phyloP scores from a whole-genome alignment of 2,797 vertebrate species.

The Uromys caudimaculatus region DNA sequence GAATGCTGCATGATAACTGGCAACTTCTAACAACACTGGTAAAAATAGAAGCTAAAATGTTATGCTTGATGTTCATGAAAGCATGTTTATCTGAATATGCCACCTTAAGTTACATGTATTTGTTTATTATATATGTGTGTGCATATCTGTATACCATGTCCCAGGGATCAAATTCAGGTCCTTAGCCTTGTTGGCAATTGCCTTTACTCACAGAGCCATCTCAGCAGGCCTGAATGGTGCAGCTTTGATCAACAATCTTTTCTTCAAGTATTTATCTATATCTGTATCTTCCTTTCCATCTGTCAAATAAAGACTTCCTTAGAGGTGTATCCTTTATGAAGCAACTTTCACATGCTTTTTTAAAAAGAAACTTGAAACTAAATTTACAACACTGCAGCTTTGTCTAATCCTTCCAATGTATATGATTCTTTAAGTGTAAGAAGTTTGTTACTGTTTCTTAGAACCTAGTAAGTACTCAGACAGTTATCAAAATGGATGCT shows the following conservation, averaged over 20 bases:
- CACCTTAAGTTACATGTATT: not conserved
- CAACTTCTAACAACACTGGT: conserved; percentile 36
- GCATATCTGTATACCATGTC: not conserved
- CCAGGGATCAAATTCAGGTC: not conserved
- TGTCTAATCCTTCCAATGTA: not conserved
- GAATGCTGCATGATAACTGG: not conserved
- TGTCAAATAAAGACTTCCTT: not conserved
- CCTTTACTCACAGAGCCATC: not conserved
- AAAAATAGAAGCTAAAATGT: conserved; percentile 53
- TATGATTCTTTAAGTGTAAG: conserved; percentile 35
- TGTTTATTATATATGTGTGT: not conserved
- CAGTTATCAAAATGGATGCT: conserved; percentile 20
- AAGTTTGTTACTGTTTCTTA: conserved; percentile 28
- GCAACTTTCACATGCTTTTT: not conserved
- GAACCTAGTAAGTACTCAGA: not conserved
- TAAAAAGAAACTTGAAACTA: conserved; percentile 34
- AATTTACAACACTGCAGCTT: conserved; percentile 45
- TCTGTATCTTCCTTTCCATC: not conserved
- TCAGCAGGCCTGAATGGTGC: not conserved
- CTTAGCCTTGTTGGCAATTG: not conserved
- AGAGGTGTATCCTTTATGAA: not conserved
- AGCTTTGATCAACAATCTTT: conserved; percentile 21
- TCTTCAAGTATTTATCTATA: conserved; percentile 26
- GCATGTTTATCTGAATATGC: not conserved
- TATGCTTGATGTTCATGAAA: conserved; percentile 19